A percentile compares a stretch with the other conserved stretches of the same genome.
Evolutionary conservation across 2,113 vertebrate genomes (phyloP).

Genomic region (Paramormyrops kingsleyae): DNA sequence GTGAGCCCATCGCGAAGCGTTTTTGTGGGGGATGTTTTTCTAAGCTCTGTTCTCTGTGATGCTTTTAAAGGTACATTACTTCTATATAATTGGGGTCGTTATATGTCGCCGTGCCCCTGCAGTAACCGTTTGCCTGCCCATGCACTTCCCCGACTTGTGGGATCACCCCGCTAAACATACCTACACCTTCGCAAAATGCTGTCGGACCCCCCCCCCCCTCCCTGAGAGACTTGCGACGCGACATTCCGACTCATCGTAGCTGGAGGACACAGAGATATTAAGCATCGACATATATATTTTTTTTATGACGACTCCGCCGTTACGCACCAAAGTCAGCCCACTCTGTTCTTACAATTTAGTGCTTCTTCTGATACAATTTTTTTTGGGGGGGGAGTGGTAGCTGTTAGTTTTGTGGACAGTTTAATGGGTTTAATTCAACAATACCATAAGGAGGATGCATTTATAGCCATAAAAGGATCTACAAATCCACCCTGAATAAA

Average conservation of each 20-base stretch:
- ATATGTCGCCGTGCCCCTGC: neutral
- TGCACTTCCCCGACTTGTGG: neutral
- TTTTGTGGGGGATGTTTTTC: neutral
- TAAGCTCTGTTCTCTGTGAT: constrained; percentile 34
- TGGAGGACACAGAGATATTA: neutral
- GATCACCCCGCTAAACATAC: neutral
- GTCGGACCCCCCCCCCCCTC: neutral
- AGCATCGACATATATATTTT: neutral
- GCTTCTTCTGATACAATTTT: neutral
- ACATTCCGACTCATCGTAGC: neutral
- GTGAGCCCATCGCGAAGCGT: constrained; percentile 48
- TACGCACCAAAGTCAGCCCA: neutral
- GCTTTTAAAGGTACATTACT: constrained; percentile 25
- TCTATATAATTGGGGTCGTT: neutral
- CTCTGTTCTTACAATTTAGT: neutral
- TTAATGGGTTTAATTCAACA: constrained; percentile 17
- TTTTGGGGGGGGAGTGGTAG: neutral
- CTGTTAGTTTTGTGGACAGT: neutral
- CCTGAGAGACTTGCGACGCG: neutral
- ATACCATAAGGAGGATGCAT: neutral
- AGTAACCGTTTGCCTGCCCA: neutral
- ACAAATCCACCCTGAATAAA: neutral
- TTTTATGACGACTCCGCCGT: neutral
- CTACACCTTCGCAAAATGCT: neutral
- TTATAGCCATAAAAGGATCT: constrained; percentile 9